These are phyloP conservation scores for Bradypodion ventrale DNA, from an alignment of 2,797 vertebrate species.

Conservation along the genomic window DNA sequence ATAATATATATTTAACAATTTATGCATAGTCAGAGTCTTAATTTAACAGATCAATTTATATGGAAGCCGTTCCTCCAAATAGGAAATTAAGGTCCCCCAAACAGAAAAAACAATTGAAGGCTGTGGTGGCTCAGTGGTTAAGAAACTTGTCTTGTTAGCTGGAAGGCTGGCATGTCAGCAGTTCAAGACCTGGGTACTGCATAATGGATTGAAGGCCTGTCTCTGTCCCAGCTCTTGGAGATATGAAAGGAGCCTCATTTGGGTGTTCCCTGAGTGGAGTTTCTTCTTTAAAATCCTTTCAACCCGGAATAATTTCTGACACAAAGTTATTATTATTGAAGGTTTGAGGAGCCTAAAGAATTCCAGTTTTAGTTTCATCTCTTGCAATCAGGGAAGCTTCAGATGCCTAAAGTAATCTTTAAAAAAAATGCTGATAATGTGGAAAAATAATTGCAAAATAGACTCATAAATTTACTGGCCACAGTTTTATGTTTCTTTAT, in stretches of 20 bases:
- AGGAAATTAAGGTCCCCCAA: not conserved
- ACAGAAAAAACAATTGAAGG: not conserved
- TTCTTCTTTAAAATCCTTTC: no score
- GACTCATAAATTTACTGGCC: conserved; percentile 64
- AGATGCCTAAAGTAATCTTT: conserved; percentile 42
- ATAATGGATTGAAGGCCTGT: no score
- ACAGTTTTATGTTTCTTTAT: conserved; percentile 62
- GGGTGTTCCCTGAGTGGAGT: no score
- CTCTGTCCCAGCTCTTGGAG: no score
- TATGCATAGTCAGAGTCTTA: not conserved
- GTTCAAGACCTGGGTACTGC: no score
- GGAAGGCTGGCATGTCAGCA: no score
- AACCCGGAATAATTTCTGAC: no score
- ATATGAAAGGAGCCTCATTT: no score
- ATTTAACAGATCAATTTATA: not conserved
- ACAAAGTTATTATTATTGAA: no score
- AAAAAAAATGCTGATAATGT: conserved; percentile 17
- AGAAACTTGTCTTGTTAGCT: no score
- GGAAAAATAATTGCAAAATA: conserved; percentile 34
- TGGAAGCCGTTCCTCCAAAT: not conserved
- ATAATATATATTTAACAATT: not conserved
- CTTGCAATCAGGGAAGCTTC: conserved; percentile 40
- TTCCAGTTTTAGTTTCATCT: conserved; percentile 19
- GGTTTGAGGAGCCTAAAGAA: not conserved
- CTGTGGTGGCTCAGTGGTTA: no score